A percentile compares a stretch with the other conserved stretches of the same genome.
Evolutionary conservation across 2,113 vertebrate species (phyloP).

Genomic region (Clinocottus analis): DNA sequence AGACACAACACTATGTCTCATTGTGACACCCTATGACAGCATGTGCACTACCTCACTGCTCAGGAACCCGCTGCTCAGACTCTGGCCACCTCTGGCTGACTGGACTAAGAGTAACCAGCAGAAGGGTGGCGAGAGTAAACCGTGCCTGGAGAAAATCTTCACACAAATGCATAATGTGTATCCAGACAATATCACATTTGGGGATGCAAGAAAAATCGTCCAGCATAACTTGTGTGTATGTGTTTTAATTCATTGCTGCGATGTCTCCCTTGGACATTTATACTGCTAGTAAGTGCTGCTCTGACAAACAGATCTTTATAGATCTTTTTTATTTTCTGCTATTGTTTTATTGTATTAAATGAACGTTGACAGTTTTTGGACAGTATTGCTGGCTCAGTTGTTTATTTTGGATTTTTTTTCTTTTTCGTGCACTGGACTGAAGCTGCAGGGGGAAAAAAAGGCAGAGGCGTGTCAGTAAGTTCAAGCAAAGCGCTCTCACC

Average conservation of each 20-base stretch:
- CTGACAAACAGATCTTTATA: background rate
- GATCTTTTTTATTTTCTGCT: background rate
- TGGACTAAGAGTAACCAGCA: conserved; percentile 9
- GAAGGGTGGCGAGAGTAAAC: background rate
- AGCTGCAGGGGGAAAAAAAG: conserved; percentile 3
- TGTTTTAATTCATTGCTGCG: background rate
- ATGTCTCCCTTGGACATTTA: background rate
- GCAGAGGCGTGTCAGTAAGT: conserved; percentile 20
- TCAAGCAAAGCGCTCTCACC: conserved; percentile 6
- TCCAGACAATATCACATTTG: background rate
- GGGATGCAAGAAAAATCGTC: background rate
- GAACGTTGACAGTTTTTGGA: background rate
- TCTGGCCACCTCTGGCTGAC: conserved; percentile 19
- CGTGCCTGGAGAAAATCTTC: background rate
- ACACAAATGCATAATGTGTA: background rate
- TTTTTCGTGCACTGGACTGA: background rate
- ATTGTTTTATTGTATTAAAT: background rate
- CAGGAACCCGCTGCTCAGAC: conserved; percentile 43
- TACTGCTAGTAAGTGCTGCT: background rate
- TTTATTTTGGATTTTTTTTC: background rate
- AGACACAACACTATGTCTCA: conserved; percentile 54
- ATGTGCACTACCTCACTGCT: conserved; percentile 65
- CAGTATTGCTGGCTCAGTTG: background rate
- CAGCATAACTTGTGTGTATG: background rate
- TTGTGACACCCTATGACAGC: conserved; percentile 63